Conservation (phyloP, 2,113 vertebrate species). For the Sterrhoptilus dennistouni region DNA sequence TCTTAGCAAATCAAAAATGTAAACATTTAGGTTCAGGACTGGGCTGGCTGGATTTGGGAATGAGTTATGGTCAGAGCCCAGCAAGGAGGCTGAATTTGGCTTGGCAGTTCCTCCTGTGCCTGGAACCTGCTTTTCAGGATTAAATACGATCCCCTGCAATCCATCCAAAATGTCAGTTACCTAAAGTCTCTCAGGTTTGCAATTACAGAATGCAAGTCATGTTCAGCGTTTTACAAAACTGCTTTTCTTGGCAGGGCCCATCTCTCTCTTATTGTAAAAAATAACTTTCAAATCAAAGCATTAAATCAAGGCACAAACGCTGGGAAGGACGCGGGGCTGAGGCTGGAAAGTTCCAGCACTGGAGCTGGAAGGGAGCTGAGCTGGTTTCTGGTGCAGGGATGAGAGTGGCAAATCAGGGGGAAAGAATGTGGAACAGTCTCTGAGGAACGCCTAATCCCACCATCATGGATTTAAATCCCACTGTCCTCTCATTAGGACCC, state of each 20-base stretch:
- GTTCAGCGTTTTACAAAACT: constrained; percentile 72
- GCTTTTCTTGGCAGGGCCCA: constrained; percentile 72
- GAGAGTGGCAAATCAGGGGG: too few relatives aligned
- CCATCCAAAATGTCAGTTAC: constrained; percentile 74
- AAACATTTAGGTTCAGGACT: constrained; percentile 71
- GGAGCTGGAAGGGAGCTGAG: too few relatives aligned
- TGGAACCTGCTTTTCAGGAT: constrained; percentile 73
- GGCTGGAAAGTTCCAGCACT: too few relatives aligned
- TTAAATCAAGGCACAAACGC: constrained; percentile 70
- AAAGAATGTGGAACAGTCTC: too few relatives aligned
- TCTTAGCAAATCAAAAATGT: constrained; percentile 71
- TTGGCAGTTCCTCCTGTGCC: constrained; percentile 67
- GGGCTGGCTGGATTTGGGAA: constrained; percentile 55
- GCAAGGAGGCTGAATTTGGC: constrained; percentile 67
- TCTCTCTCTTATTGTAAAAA: constrained; percentile 71
- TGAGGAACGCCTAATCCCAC: too few relatives aligned
- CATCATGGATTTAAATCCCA: too few relatives aligned
- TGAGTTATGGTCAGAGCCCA: constrained; percentile 65
- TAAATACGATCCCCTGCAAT: constrained; percentile 68
- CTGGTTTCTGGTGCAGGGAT: too few relatives aligned
- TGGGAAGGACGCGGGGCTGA: constrained; percentile 14
- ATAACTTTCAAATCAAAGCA: constrained; percentile 74
- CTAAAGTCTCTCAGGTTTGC: constrained; percentile 70
- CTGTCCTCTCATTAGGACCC: too few relatives aligned
- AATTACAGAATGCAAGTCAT: constrained; percentile 75